A percentile compares a stretch with the other conserved stretches of the same genome.
phyloP scores from a whole-genome alignment of 1,140 invertebrate species.

The Ostrea denselamellosa region DNA sequence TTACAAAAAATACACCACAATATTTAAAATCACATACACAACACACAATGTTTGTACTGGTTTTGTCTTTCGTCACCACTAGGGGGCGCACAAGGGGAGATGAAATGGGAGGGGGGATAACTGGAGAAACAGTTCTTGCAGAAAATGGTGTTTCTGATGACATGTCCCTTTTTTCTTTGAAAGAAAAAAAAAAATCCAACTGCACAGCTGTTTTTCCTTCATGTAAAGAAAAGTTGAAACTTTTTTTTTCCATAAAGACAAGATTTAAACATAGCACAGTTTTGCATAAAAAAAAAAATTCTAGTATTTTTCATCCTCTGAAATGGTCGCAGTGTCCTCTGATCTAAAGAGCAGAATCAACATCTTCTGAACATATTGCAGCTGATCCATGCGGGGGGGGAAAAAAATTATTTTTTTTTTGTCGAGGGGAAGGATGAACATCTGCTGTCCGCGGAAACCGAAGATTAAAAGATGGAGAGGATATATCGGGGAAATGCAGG shows the following conservation, averaged over 20 bases:
- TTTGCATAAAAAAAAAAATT: neutral
- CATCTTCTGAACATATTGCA: neutral
- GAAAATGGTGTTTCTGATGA: constrained; percentile 12
- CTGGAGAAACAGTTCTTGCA: neutral
- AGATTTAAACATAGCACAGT: neutral
- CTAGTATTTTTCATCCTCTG: neutral
- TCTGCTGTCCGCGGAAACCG: neutral
- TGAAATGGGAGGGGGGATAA: neutral
- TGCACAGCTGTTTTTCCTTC: neutral
- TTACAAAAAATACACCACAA: constrained; percentile 18
- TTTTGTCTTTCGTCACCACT: constrained; percentile 20
- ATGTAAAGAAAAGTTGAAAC: neutral
- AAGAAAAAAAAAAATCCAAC: neutral
- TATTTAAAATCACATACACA: constrained; percentile 16
- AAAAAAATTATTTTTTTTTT: neutral
- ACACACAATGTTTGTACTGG: constrained; percentile 27
- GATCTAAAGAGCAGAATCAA: neutral
- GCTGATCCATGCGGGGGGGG: neutral
- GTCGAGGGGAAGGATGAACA: neutral
- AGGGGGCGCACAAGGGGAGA: neutral
- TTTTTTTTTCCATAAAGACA: neutral
- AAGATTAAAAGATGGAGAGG: neutral
- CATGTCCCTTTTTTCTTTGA: neutral
- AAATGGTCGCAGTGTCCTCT: neutral
- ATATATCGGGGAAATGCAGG: neutral